Conservation (phyloP, 2,113 vertebrate species). For the Rutilus rutilus region DNA sequence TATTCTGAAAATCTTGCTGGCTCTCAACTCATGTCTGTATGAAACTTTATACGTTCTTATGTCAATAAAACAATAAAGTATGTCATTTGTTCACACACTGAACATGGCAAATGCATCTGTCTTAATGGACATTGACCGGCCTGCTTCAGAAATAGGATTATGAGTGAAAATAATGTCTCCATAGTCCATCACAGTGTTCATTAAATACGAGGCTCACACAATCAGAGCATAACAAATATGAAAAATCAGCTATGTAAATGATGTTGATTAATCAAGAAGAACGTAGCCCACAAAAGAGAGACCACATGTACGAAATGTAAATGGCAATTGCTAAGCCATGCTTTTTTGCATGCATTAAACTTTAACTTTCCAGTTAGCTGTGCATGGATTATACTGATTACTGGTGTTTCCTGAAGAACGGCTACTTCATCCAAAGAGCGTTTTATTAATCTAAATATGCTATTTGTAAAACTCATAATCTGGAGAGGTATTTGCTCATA, state of each 20-base stretch:
- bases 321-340: conserved; percentile 62
- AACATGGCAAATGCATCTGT: neutral
- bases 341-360: conserved; percentile 77
- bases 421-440: conserved; percentile 68
- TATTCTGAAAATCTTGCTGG: neutral
- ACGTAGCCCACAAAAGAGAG: conserved; percentile 44
- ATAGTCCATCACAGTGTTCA: conserved; percentile 22
- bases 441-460: conserved; percentile 73
- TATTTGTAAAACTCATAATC: conserved; percentile 63
- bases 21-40: neutral
- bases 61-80: neutral
- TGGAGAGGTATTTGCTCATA: conserved; percentile 42
- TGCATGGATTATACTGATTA: conserved; percentile 68
- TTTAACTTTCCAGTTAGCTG: conserved; percentile 68
- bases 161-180: conserved; percentile 14
- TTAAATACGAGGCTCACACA: conserved; percentile 36
- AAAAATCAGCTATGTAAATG: conserved; percentile 59
- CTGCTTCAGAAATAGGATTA: conserved; percentile 1
- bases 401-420: conserved; percentile 58
- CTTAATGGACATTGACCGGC: neutral
- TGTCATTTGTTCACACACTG: neutral
- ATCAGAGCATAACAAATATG: conserved; percentile 49
- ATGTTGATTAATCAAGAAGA: conserved; percentile 54
- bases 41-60: neutral
- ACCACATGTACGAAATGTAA: conserved; percentile 55